Percentiles rank a stretch among this genome's conserved stretches.
Evolutionary conservation across 2,888 invertebrate genomes (phyloP).

Genomic region (Pyrrhopygopsis socrates): DNA sequence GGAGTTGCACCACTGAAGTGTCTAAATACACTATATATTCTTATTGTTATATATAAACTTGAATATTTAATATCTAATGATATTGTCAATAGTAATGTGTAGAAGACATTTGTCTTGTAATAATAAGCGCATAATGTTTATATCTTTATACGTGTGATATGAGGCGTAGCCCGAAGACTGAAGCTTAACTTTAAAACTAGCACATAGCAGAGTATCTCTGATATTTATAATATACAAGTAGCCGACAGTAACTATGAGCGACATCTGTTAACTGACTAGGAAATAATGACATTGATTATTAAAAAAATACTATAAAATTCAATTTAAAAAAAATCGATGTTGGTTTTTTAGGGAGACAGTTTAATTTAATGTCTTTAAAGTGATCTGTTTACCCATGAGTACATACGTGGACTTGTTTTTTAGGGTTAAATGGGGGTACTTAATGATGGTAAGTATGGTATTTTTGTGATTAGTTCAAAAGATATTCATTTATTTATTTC

Average conservation of each 20-base stretch:
- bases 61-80: neutral
- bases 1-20: neutral
- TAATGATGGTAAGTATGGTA: too few relatives aligned
- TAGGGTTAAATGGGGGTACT: too few relatives aligned
- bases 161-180: constrained; percentile 90
- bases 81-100: neutral
- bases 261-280: too few relatives aligned
- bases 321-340: too few relatives aligned
- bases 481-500: too few relatives aligned
- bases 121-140: constrained; percentile 21
- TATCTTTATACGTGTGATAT: constrained; percentile 31
- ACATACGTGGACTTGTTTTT: too few relatives aligned
- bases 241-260: neutral
- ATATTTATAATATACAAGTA: neutral
- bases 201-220: constrained; percentile 68
- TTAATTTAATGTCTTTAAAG: too few relatives aligned
- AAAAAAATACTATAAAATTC: too few relatives aligned
- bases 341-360: too few relatives aligned
- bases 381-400: too few relatives aligned
- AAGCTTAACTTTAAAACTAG: constrained; percentile 86
- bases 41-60: neutral
- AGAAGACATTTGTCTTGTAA: neutral
- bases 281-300: too few relatives aligned
- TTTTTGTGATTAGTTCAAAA: too few relatives aligned
- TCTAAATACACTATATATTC: neutral